phyloP scores from a whole-genome alignment of 1,140 invertebrate species.

The Pantala flavescens region DNA sequence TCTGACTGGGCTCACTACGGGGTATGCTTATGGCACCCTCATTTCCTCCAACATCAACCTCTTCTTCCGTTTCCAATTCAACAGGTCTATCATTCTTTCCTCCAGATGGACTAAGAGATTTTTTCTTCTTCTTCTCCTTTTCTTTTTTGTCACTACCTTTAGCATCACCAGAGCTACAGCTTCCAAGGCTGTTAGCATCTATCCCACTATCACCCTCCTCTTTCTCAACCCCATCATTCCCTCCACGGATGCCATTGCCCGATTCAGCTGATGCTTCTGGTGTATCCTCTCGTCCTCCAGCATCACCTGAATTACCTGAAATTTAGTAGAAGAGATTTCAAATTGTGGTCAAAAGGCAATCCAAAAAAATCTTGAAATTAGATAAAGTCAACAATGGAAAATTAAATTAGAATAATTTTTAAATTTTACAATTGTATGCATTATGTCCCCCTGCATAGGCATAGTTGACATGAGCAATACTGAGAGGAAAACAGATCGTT shows the following conservation, averaged over 20 bases:
- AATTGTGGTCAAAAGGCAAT: too few relatives aligned
- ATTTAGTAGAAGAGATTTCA: too few relatives aligned
- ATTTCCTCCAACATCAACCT: constrained; percentile 20
- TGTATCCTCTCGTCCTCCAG: background rate
- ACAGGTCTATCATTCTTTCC: constrained; percentile 18
- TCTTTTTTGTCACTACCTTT: constrained; percentile 52
- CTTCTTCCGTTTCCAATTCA: constrained; percentile 21
- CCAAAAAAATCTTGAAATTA: too few relatives aligned
- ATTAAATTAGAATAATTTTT: too few relatives aligned
- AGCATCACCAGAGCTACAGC: constrained; percentile 67
- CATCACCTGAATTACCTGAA: too few relatives aligned
- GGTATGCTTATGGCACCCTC: constrained; percentile 15
- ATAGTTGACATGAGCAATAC: too few relatives aligned
- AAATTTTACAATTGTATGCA: too few relatives aligned
- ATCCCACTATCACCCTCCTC: constrained; percentile 80
- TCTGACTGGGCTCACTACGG: constrained; percentile 13
- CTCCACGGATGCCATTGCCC: constrained; percentile 17
- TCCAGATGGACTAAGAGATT: constrained; percentile 13
- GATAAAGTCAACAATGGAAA: too few relatives aligned
- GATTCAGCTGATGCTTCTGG: background rate
- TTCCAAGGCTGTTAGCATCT: constrained; percentile 73
- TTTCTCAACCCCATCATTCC: constrained; percentile 39
- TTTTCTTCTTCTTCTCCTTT: constrained; percentile 72
- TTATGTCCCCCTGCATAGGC: too few relatives aligned
- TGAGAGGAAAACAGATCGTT: too few relatives aligned